Conservation (phyloP, 2,797 vertebrate genomes). For the Cephalopachus bancanus region DNA sequence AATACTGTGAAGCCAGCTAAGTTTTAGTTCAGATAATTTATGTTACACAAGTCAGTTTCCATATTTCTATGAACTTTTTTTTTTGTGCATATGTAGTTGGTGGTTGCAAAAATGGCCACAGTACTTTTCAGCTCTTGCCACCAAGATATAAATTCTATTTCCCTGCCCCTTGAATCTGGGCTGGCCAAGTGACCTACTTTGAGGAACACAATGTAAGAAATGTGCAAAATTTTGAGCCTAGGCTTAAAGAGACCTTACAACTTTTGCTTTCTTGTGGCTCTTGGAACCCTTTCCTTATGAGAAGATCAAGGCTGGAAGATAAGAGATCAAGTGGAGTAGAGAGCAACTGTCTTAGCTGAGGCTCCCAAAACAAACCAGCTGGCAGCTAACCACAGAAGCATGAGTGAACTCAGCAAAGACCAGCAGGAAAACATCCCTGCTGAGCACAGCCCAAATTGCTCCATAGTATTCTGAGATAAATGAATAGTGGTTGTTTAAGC, state of each 20-base stretch:
- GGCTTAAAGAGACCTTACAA: neutral
- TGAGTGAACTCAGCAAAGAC: neutral
- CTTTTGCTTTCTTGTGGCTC: neutral
- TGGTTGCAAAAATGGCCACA: neutral
- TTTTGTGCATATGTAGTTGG: neutral
- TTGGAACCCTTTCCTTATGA: neutral
- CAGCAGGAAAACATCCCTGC: neutral
- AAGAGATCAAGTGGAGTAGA: neutral
- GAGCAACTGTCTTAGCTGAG: neutral
- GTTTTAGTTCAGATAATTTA: slow-evolving; percentile 32
- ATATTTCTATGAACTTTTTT: neutral
- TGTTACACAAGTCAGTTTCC: neutral
- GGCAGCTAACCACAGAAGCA: neutral
- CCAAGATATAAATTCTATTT: neutral
- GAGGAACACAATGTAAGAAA: neutral
- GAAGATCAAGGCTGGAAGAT: neutral
- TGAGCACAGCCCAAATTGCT: neutral
- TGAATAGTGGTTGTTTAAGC: neutral
- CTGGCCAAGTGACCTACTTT: neutral
- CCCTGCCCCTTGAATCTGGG: neutral
- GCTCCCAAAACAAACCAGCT: neutral
- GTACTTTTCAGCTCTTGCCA: neutral
- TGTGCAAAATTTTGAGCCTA: neutral
- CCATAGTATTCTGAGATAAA: neutral
- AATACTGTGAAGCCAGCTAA: neutral